Evolutionary conservation across 2,113 vertebrate species (phyloP), one percentile per base, ranked within the genome.

Genomic region (Dromas ardeola): DNA sequence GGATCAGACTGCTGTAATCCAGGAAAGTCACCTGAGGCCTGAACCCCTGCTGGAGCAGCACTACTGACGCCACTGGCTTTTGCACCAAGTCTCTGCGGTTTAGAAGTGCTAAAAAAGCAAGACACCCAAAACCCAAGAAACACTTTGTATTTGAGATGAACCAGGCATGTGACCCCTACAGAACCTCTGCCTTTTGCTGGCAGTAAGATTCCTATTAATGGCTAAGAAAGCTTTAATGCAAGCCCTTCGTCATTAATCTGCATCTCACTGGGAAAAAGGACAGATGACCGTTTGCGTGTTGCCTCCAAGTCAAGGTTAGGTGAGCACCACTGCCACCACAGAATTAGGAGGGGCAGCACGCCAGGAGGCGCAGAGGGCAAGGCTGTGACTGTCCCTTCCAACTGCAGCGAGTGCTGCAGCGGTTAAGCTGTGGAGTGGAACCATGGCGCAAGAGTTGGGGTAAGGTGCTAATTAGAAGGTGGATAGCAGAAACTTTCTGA

Each of bases 371-470:
- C n/a, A 40, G 61, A 67, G 55, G 18, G 13, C 32, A 55, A 47
- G 61, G 23, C 21, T 38, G 18, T 47, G 14, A 47, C 18, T 25
- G 8, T 49, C n/a, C n/a, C 15, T 80, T 82, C 45, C n/a, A 52
- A 4, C 22, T 1, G 1, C 50, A 74, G 49, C 0, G 1, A 50
- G 26, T 0, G 2, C 29, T 38, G 50, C 11, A 2, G 10, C 0
- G 2, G 11, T 47, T 52, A 69, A 66, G 38, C 13, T 17, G 10
- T 6, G 38, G 47, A 27, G n/a, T 43, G 38, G 77, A 69, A 43
- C 40, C 36, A 12, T 9, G 40, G 50, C 1, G 27, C 73, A 52
- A 66, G 74, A 4, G 0, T 13, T 73, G 73, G 47, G 27, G 53
- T n/a, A 77, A 73, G 72, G 45, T 90, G 65, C 13, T 74, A 67